Evolutionary conservation across 2,888 invertebrate species (phyloP).

Genomic region (Philereme vetulata): DNA sequence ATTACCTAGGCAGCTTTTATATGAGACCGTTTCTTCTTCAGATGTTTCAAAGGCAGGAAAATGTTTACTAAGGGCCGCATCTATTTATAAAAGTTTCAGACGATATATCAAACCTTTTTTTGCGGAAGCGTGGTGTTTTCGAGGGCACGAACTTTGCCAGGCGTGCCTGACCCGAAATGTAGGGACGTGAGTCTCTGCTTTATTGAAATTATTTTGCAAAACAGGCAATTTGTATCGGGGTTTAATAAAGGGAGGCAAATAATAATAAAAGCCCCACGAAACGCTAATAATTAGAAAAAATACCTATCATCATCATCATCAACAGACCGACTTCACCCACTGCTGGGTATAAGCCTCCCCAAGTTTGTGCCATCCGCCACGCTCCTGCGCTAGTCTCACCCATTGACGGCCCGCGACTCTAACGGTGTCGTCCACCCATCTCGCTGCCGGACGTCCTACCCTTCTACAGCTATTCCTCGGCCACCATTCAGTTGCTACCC

Average conservation of each 20-base stretch:
- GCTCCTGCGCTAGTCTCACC: no score
- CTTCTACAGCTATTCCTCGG: no score
- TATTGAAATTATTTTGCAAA: slow-evolving; percentile 29
- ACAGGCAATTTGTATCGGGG: slow-evolving; percentile 4
- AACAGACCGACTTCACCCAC: no score
- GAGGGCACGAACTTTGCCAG: slow-evolving; percentile 25
- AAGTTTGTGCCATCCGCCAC: no score
- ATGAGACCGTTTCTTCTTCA: slow-evolving; percentile 18
- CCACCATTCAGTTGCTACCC: no score
- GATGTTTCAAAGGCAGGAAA: slow-evolving; percentile 14
- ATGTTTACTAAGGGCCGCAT: slow-evolving; percentile 29
- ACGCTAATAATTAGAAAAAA: no score
- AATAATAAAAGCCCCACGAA: background rate
- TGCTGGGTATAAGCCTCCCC: no score
- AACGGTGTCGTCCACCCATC: no score
- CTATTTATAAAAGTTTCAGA: slow-evolving; percentile 25
- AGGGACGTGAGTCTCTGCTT: slow-evolving; percentile 17
- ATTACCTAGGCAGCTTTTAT: slow-evolving; percentile 33
- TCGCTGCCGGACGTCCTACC: no score
- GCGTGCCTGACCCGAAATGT: slow-evolving; percentile 23
- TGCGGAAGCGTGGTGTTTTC: slow-evolving; percentile 25
- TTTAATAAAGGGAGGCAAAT: background rate
- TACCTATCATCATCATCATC: no score
- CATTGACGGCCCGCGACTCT: no score
- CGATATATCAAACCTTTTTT: slow-evolving; percentile 34